Percentiles rank a stretch among this genome's conserved stretches.
Evolutionary conservation across 1,140 invertebrate genomes (phyloP).

Genomic region (Lepidurus packardi): DNA sequence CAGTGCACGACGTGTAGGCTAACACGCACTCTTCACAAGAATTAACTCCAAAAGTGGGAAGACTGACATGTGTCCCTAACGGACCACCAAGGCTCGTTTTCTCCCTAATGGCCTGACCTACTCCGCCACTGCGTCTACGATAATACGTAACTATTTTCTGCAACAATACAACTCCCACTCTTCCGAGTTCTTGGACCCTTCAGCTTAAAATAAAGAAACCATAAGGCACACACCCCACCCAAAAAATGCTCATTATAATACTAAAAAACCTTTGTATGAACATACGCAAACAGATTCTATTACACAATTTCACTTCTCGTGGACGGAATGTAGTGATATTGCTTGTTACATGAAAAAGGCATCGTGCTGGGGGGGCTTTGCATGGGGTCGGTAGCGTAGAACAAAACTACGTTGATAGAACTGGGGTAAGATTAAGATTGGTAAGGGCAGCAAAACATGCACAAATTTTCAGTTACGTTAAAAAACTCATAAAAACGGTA

Average conservation of each 20-base stretch:
- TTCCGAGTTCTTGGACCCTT: too few species aligned
- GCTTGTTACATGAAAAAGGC: not conserved
- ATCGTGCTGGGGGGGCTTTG: not conserved
- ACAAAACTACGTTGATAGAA: not conserved
- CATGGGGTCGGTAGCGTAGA: not conserved
- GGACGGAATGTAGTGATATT: not conserved
- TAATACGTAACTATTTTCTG: not conserved
- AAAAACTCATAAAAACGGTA: not conserved
- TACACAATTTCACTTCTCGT: not conserved
- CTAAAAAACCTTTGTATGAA: not conserved
- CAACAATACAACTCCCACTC: not conserved
- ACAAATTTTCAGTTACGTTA: not conserved
- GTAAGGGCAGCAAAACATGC: not conserved
- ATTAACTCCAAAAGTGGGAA: not conserved
- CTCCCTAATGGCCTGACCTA: not conserved
- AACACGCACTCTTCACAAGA: not conserved
- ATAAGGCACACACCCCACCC: too few species aligned
- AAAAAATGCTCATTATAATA: not conserved
- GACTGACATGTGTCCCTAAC: constrained; percentile 5
- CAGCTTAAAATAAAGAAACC: too few species aligned
- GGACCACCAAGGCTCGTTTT: not conserved
- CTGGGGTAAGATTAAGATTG: not conserved
- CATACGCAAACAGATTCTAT: constrained; percentile 17
- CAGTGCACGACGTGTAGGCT: not conserved
- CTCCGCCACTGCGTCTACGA: not conserved